Conservation (phyloP, 2,797 vertebrate species). For the Mus spretus region DNA sequence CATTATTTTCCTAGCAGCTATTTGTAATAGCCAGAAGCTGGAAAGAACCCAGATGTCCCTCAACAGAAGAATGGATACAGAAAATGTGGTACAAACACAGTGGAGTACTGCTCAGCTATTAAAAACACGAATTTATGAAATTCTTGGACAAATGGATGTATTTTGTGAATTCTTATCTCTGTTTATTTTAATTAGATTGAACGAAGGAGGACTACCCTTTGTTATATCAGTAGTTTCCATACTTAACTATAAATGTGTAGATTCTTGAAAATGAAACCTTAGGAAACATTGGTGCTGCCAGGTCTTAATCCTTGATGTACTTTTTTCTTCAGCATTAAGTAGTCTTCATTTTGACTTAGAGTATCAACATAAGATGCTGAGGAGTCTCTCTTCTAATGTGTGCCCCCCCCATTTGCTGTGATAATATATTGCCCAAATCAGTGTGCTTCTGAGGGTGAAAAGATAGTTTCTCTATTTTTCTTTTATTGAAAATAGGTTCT, state of each 20-base stretch:
- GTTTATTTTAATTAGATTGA: constrained; percentile 16
- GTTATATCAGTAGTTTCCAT: constrained; percentile 3
- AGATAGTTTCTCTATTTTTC: background rate
- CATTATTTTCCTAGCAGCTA: too few species aligned
- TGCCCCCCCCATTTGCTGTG: background rate
- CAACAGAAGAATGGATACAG: too few species aligned
- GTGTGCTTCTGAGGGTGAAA: background rate
- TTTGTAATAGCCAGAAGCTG: too few species aligned
- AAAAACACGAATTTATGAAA: too few species aligned
- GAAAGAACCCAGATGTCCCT: too few species aligned
- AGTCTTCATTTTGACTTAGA: constrained; percentile 12
- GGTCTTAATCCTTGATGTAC: background rate
- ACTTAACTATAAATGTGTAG: constrained; percentile 39
- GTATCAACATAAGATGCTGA: constrained; percentile 11
- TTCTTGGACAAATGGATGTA: too few species aligned
- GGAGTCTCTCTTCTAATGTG: constrained; percentile 30
- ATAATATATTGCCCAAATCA: constrained; percentile 35
- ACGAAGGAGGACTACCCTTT: background rate
- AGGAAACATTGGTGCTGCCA: background rate
- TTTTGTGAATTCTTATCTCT: constrained; percentile 3
- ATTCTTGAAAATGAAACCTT: constrained; percentile 11
- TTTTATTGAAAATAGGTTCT: background rate
- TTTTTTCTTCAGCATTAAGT: background rate
- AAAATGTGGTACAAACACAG: too few species aligned
- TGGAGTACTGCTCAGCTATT: too few species aligned